Evolutionary conservation across 1,140 invertebrate species (phyloP).

Genomic region (Pteromalus puparum): DNA sequence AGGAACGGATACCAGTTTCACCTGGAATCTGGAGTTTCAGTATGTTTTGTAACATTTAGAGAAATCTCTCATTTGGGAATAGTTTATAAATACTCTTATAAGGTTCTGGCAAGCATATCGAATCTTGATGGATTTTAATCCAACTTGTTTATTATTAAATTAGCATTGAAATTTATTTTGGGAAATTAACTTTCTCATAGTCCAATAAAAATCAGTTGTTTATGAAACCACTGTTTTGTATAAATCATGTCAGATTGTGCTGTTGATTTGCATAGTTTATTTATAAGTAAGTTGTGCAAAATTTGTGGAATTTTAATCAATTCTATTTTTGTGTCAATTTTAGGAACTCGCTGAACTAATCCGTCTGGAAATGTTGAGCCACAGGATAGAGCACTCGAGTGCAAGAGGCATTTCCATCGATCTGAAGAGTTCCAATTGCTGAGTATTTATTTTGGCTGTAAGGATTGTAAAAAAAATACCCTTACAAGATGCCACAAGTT

Average conservation of each 20-base stretch:
- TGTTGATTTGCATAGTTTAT: not conserved
- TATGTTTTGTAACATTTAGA: not conserved
- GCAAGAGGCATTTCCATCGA: constrained; percentile 29
- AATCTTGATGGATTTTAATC: no score
- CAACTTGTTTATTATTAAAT: not conserved
- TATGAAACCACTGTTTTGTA: not conserved
- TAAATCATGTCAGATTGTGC: not conserved
- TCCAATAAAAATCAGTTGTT: not conserved
- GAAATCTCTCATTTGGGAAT: not conserved
- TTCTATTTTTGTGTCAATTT: constrained; percentile 4
- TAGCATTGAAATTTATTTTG: not conserved
- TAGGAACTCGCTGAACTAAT: constrained; percentile 25
- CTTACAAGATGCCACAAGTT: constrained; percentile 64
- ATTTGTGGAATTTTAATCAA: not conserved
- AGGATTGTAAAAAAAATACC: constrained; percentile 26
- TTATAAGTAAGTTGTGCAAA: not conserved
- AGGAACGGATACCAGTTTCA: not conserved
- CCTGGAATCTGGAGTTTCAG: not conserved
- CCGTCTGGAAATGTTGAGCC: constrained; percentile 55
- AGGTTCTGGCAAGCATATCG: no score
- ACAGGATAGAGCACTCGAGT: constrained; percentile 25
- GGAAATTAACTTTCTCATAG: not conserved
- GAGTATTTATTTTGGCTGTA: constrained; percentile 37
- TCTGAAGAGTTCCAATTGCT: constrained; percentile 38
- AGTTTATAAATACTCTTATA: not conserved